A percentile compares a stretch with the other conserved stretches of the same genome.
These are phyloP conservation scores for Prionailurus bengalensis DNA, from an alignment of 2,113 vertebrate genomes.

Conservation along the genomic window DNA sequence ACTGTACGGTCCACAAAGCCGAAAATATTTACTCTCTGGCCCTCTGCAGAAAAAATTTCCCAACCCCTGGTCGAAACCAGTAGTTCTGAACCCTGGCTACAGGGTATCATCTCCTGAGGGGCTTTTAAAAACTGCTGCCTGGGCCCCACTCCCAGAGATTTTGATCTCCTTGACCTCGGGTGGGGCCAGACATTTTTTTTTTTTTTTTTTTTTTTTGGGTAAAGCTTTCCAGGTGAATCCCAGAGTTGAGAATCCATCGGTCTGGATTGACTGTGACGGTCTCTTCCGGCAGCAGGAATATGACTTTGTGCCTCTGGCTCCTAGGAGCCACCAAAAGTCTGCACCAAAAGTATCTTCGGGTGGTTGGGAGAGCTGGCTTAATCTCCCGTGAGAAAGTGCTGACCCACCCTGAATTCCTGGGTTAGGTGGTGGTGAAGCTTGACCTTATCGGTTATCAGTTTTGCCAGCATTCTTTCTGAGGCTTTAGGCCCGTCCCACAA, in stretches of 20 bases:
- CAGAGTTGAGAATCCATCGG: neutral
- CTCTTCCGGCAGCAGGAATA: neutral
- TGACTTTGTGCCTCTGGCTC: slow-evolving; percentile 24
- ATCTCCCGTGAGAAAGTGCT: slow-evolving; percentile 73
- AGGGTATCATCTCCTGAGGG: neutral
- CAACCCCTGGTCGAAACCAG: neutral
- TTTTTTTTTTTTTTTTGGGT: neutral
- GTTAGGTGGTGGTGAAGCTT: slow-evolving; percentile 71
- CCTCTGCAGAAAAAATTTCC: neutral
- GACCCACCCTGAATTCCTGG: slow-evolving; percentile 73
- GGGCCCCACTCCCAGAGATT: neutral
- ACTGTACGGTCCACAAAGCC: neutral
- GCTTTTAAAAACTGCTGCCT: neutral
- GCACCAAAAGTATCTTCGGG: slow-evolving; percentile 5
- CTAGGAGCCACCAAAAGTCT: neutral
- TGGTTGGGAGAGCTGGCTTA: slow-evolving; percentile 68
- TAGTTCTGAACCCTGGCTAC: neutral
- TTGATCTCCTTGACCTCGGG: slow-evolving; percentile 7
- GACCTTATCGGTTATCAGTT: slow-evolving; percentile 73
- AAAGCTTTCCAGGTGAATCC: neutral
- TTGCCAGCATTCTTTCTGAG: slow-evolving; percentile 75
- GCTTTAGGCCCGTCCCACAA: slow-evolving; percentile 65
- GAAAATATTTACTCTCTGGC: neutral
- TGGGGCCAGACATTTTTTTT: neutral
- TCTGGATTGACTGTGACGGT: neutral